phyloP scores from a whole-genome alignment of 2,113 vertebrate species.

The Syngnathus typhle region DNA sequence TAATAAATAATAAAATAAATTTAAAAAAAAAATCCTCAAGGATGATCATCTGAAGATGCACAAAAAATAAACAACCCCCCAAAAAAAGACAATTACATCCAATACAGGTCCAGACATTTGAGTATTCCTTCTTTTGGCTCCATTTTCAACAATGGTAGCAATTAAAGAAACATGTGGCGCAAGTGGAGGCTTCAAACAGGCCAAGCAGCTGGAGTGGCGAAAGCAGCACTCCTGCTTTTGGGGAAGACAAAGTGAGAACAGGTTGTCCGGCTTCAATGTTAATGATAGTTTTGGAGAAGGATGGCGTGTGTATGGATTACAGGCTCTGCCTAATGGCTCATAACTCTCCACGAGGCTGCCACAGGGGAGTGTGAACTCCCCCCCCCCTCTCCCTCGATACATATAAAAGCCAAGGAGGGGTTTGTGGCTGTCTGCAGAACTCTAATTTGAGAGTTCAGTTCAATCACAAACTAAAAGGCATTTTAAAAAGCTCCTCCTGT shows the following conservation, averaged over 20 bases:
- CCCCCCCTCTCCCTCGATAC: constrained; percentile 41
- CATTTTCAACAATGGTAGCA: constrained; percentile 55
- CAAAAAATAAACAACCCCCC: constrained; percentile 21
- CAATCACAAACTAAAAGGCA: constrained; percentile 36
- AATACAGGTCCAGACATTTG: constrained; percentile 21
- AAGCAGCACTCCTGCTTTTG: constrained; percentile 52
- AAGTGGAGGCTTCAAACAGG: constrained; percentile 59
- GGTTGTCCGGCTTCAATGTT: constrained; percentile 47
- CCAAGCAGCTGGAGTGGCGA: constrained; percentile 56
- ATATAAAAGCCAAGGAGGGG: constrained; percentile 33
- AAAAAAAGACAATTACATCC: constrained; percentile 20
- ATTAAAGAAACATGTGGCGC: constrained; percentile 66
- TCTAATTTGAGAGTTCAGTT: constrained; percentile 47
- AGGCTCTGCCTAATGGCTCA: constrained; percentile 66
- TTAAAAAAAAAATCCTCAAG: neutral
- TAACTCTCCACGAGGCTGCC: constrained; percentile 56
- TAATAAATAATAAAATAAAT: no score
- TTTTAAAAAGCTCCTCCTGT: constrained; percentile 44
- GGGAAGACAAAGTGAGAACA: constrained; percentile 38
- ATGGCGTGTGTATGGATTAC: constrained; percentile 69
- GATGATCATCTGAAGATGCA: constrained; percentile 16
- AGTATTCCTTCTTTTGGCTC: constrained; percentile 37
- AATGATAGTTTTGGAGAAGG: constrained; percentile 55
- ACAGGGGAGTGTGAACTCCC: constrained; percentile 47
- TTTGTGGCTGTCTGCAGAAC: constrained; percentile 43